These are phyloP conservation scores for Florisuga fusca DNA, from an alignment of 2,797 vertebrate genomes.

Conservation along the genomic window DNA sequence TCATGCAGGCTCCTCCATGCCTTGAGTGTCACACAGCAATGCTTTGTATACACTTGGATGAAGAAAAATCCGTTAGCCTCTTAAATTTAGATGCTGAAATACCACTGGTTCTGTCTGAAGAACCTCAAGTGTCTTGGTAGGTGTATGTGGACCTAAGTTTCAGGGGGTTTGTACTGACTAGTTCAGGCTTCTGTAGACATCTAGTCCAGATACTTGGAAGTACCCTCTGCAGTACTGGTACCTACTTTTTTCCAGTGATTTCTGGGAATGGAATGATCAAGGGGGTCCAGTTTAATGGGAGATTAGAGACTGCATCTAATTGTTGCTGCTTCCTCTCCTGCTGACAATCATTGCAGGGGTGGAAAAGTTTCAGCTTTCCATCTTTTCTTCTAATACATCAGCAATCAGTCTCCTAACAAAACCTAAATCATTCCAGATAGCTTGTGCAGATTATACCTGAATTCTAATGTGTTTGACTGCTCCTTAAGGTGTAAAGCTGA, in stretches of 20 bases:
- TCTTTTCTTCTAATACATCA: background rate
- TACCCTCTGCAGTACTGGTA: background rate
- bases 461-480: background rate
- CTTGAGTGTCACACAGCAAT: background rate
- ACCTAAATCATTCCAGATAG: background rate
- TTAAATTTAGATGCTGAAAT: background rate
- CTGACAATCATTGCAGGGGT: background rate
- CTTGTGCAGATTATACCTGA: background rate
- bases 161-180: background rate
- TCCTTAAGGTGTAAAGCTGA: background rate
- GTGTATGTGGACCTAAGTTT: background rate
- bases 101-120: background rate
- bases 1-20: background rate
- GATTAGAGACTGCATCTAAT: background rate
- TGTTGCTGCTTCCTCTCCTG: background rate
- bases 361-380: background rate
- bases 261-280: background rate
- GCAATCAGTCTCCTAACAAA: background rate
- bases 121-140: background rate
- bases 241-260: background rate
- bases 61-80: background rate
- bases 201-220: background rate
- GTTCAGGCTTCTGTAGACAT: background rate
- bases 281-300: background rate
- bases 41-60: background rate